Evolutionary conservation across 2,113 vertebrate genomes (phyloP).

Genomic region (Odobenus rosmarus): DNA sequence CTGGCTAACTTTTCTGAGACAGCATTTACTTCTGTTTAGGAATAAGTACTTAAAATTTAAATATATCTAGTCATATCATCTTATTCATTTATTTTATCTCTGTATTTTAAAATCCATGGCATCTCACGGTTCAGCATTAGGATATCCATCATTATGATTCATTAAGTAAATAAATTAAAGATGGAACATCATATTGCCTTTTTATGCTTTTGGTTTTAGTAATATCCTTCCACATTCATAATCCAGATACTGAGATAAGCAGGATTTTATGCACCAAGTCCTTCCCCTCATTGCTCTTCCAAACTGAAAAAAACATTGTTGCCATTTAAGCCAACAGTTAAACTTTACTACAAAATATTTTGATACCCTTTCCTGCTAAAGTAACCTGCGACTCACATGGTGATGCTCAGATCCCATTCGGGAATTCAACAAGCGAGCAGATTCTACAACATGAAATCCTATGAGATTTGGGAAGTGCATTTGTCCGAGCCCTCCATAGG

Average conservation of each 20-base stretch:
- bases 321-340: slow-evolving; percentile 49
- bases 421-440: neutral
- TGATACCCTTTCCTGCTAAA: neutral
- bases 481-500: neutral
- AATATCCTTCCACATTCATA: slow-evolving; percentile 41
- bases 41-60: slow-evolving; percentile 53
- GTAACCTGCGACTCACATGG: neutral
- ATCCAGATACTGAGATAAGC: neutral
- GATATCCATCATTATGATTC: slow-evolving; percentile 47
- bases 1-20: neutral
- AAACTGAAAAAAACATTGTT: slow-evolving; percentile 26
- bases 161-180: slow-evolving; percentile 59
- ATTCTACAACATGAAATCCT: neutral
- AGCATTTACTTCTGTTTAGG: slow-evolving; percentile 42
- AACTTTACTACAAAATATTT: neutral
- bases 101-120: slow-evolving; percentile 28
- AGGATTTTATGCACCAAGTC: neutral
- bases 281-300: neutral
- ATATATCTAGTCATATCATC: neutral
- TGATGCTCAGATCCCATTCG: neutral
- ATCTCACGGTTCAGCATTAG: neutral
- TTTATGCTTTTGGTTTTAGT: slow-evolving; percentile 40
- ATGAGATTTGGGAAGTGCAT: neutral
- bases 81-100: slow-evolving; percentile 42
- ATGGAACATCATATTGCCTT: neutral